Base-by-base conservation (phyloP, 2,113 vertebrate genomes). In the Ranitomeya imitator region DNA sequence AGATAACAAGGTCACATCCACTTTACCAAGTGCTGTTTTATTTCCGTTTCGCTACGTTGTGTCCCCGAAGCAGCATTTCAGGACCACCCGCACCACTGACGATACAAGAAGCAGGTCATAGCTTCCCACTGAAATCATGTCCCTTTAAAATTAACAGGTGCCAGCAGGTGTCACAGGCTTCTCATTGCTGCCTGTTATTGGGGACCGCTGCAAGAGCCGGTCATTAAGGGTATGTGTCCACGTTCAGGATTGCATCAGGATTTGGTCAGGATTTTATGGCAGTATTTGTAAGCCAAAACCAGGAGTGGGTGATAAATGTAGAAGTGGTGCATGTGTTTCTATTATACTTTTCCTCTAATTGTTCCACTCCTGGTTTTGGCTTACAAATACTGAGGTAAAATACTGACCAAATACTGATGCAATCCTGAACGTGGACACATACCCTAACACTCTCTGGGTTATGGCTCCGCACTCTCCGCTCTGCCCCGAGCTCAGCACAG, bases 401-500 rank as follows among this genome's bases (percentile, higher is more conserved):
- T n/a, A n/a, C n/a, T n/a, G n/a, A n/a, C n/a, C n/a, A n/a, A n/a
- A n/a, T n/a, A n/a, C n/a, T n/a, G n/a, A n/a, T n/a, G n/a, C n/a
- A n/a, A n/a, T n/a, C n/a, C n/a, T n/a, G n/a, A n/a, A n/a, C n/a
- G n/a, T n/a, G n/a, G n/a, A n/a, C n/a, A n/a, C n/a, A n/a, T n/a
- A n/a, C n/a, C n/a, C n/a, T n/a, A 79, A 19, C 16, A 57, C 23
- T 26, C 57, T 80, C 57, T 8, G 3, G 76, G 60, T 67, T 79
- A 86, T 57, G 37, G 45, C 23, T 21, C 67, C 59, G 45, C 37
- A 37, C 19, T 57, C 79, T 69, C 61, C 51, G 52, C n/a, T 55
- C 14, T 23, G 54, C 31, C 77, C 54, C 86, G 59, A 77, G 80
- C 71, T 31, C 54, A 84, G 73, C 59, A 13, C 81, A 88, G 87